These are phyloP conservation scores for Diadegma fenestrale DNA, from an alignment of 2,888 invertebrate genomes.

Conservation along the genomic window DNA sequence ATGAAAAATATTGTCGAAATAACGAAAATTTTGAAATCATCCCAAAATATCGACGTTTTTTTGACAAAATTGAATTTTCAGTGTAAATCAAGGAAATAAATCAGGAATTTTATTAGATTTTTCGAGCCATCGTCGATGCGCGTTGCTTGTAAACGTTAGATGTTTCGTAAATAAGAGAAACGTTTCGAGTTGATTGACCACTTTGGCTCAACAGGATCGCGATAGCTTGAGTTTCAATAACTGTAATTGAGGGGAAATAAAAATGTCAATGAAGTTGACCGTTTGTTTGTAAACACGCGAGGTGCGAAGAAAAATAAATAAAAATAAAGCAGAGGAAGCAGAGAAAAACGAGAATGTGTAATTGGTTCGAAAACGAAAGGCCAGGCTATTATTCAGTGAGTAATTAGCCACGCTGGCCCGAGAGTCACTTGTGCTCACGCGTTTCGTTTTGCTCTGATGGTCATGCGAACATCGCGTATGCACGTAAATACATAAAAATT, in stretches of 20 bases:
- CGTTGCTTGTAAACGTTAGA: background rate
- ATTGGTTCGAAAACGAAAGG: slow-evolving; percentile 76
- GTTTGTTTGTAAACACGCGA: slow-evolving; percentile 34
- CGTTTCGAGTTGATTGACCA: background rate
- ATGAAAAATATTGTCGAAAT: no score
- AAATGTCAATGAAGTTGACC: slow-evolving; percentile 4
- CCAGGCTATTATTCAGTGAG: slow-evolving; percentile 59
- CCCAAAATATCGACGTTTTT: no score
- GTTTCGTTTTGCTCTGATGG: slow-evolving; percentile 73
- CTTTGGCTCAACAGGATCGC: background rate
- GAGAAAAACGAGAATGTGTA: slow-evolving; percentile 60
- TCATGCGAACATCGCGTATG: slow-evolving; percentile 26
- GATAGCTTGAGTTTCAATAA: background rate
- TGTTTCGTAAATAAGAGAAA: background rate
- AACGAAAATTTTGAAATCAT: no score
- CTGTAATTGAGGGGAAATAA: background rate
- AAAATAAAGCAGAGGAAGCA: background rate
- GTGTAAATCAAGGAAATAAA: background rate
- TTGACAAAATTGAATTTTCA: background rate
- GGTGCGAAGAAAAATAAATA: slow-evolving; percentile 8
- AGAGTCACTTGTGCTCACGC: slow-evolving; percentile 70
- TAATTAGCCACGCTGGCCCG: slow-evolving; percentile 75
- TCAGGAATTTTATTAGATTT: background rate
- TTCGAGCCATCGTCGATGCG: background rate
- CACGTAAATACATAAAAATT: slow-evolving; percentile 36